phyloP scores from a whole-genome alignment of 1,140 invertebrate genomes.

The Drosophila littoralis region DNA sequence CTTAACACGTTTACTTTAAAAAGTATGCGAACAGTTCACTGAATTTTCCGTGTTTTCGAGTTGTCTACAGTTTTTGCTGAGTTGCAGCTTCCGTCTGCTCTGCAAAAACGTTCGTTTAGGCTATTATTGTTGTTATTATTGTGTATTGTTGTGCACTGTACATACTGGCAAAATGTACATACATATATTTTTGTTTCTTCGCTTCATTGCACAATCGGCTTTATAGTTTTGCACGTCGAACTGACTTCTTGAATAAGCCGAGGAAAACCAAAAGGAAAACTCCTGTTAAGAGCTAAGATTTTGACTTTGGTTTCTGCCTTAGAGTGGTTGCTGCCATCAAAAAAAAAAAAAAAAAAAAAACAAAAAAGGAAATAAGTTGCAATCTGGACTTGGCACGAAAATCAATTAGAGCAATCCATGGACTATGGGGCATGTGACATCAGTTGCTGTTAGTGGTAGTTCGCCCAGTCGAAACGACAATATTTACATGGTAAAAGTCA shows the following conservation, averaged over 20 bases:
- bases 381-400: neutral
- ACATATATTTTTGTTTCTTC: constrained; percentile 10
- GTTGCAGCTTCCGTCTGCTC: neutral
- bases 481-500: constrained; percentile 41
- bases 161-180: constrained; percentile 34
- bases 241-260: constrained; percentile 31
- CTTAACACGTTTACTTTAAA: constrained; percentile 32
- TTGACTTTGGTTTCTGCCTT: neutral
- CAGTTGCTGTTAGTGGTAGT: neutral
- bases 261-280: constrained; percentile 5
- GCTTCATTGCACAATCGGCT: constrained; percentile 70
- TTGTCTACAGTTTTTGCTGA: constrained; percentile 36
- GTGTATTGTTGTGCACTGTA: constrained; percentile 1
- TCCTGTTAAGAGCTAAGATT: neutral
- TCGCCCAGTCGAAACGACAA: constrained; percentile 14
- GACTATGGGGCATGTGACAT: neutral
- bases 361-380: neutral
- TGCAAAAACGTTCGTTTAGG: neutral
- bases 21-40: constrained; percentile 59
- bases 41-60: constrained; percentile 48
- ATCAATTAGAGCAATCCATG: constrained; percentile 8
- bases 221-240: constrained; percentile 46
- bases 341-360: too few species aligned
- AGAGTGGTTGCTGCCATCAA: neutral
- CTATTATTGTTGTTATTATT: constrained; percentile 22